phyloP scores from a whole-genome alignment of 2,797 vertebrate genomes.

The Sebastes hopkinsi region DNA sequence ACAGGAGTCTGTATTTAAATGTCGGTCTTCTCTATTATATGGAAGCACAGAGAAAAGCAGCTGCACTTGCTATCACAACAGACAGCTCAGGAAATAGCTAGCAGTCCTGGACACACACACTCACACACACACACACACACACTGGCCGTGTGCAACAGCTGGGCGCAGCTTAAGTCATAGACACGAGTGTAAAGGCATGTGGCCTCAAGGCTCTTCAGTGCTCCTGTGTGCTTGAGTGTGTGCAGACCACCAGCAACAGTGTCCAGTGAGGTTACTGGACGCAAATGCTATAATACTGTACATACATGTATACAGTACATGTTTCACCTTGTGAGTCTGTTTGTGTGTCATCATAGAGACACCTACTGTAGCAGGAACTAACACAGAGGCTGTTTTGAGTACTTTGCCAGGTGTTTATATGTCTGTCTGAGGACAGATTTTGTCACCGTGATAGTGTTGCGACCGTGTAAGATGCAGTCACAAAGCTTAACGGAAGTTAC shows the following conservation, averaged over 20 bases:
- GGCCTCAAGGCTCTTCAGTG: slow-evolving; percentile 20
- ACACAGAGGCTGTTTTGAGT: too few relatives aligned
- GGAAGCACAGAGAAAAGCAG: slow-evolving; percentile 42
- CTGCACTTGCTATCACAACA: slow-evolving; percentile 60
- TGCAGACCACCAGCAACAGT: background rate
- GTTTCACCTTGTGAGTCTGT: too few relatives aligned
- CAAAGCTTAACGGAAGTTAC: too few relatives aligned
- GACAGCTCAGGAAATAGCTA: slow-evolving; percentile 72
- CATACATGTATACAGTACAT: background rate
- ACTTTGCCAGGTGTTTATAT: too few relatives aligned
- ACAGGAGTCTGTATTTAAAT: slow-evolving; percentile 26
- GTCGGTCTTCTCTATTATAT: slow-evolving; percentile 35
- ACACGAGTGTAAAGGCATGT: slow-evolving; percentile 61
- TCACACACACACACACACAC: slow-evolving; percentile 22
- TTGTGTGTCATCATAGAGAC: background rate
- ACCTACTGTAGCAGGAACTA: background rate
- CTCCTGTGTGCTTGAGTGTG: slow-evolving; percentile 18
- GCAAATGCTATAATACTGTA: background rate
- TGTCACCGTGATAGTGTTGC: too few relatives aligned
- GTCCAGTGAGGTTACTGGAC: background rate
- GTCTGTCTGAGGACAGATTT: too few relatives aligned
- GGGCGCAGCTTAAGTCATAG: slow-evolving; percentile 54
- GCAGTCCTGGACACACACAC: slow-evolving; percentile 32
- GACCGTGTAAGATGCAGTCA: too few relatives aligned
- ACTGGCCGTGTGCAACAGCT: slow-evolving; percentile 67